phyloP scores from a whole-genome alignment of 2,888 invertebrate genomes.

The Xylota segnis region DNA sequence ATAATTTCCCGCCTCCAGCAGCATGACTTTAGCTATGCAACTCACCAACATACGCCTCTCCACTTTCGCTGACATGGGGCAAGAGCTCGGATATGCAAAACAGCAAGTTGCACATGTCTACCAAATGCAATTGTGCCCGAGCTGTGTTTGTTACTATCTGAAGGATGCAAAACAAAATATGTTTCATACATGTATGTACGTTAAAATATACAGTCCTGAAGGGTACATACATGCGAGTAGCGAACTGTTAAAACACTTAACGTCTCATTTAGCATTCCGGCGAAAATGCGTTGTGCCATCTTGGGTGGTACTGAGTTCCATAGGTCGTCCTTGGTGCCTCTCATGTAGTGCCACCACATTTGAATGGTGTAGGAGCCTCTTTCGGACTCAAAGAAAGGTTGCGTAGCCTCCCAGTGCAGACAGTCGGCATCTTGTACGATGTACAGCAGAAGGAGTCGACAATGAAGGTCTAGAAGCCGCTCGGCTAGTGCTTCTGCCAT shows the following conservation, averaged over 20 bases:
- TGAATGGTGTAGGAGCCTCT: conserved; percentile 92
- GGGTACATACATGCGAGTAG: conserved; percentile 89
- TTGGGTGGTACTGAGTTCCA: conserved; percentile 96
- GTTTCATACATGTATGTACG: not conserved
- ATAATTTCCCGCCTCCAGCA: not conserved
- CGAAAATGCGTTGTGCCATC: conserved; percentile 93
- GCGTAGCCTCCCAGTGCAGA: conserved; percentile 89
- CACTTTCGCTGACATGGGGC: conserved; percentile 88
- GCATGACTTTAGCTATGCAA: conserved; percentile 2
- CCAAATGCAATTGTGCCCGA: conserved; percentile 87
- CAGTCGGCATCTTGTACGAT: conserved; percentile 93
- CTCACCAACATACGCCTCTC: conserved; percentile 85
- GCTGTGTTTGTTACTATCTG: conserved; percentile 88
- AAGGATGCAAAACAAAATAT: conserved; percentile 32
- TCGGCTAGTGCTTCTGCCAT: conserved; percentile 95
- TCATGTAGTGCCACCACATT: conserved; percentile 95
- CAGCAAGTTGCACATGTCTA: conserved; percentile 91
- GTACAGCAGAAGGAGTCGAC: conserved; percentile 90
- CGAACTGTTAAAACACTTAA: conserved; percentile 91
- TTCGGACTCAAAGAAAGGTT: conserved; percentile 89
- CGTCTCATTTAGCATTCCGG: conserved; percentile 94
- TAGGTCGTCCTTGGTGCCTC: conserved; percentile 91
- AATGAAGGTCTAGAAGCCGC: conserved; percentile 92
- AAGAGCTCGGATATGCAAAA: conserved; percentile 90
- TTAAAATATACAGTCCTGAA: conserved; percentile 20